These are phyloP conservation scores for Heliconius ethilla DNA, from an alignment of 2,888 invertebrate species.

Conservation along the genomic window DNA sequence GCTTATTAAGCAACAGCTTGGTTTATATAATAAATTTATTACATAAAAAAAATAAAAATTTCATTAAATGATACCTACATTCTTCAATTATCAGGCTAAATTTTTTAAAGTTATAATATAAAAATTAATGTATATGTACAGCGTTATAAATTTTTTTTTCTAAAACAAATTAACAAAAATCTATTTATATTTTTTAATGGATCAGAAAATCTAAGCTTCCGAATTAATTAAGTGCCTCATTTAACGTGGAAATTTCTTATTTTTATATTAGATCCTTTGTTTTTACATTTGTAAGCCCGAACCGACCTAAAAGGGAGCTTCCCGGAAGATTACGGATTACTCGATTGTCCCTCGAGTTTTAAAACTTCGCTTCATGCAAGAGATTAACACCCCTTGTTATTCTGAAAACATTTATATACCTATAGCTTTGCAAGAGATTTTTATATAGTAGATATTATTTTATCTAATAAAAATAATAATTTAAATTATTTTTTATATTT, in stretches of 20 bases:
- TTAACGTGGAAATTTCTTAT: conserved; percentile 22
- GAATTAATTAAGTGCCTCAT: conserved; percentile 20
- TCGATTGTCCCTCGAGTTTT: conserved; percentile 64
- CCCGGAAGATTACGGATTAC: conserved; percentile 69
- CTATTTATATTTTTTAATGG: neutral
- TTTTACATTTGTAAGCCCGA: conserved; percentile 45
- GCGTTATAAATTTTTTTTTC: no score
- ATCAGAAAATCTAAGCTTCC: conserved; percentile 7
- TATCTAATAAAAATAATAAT: no score
- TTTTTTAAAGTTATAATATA: no score
- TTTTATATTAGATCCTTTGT: conserved; percentile 28
- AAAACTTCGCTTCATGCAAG: conserved; percentile 59
- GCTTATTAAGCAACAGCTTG: neutral
- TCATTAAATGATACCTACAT: neutral
- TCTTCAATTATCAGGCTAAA: neutral
- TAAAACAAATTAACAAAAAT: neutral
- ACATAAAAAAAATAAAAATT: neutral
- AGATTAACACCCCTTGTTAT: conserved; percentile 61
- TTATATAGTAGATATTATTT: no score
- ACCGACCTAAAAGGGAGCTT: conserved; percentile 46
- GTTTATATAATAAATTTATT: conserved; percentile 2
- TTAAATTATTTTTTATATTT: no score
- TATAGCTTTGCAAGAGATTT: neutral
- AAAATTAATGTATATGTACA: no score
- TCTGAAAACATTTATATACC: conserved; percentile 46